These are phyloP conservation scores for Centropristis striata DNA, from an alignment of 2,113 vertebrate genomes.

Conservation along the genomic window DNA sequence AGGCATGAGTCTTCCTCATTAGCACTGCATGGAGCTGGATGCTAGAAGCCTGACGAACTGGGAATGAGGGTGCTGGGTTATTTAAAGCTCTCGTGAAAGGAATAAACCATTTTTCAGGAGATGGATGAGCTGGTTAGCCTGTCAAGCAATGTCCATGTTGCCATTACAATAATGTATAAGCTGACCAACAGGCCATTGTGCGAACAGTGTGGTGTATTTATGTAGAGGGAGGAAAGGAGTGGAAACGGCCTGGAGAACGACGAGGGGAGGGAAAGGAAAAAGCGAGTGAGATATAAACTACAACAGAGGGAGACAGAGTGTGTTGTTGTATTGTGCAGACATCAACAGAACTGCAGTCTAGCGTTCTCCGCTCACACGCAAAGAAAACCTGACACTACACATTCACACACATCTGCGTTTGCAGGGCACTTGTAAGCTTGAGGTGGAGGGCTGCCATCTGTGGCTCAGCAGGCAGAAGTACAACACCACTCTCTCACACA, in stretches of 20 bases:
- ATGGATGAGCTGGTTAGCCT: background rate
- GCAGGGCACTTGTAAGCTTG: conserved; percentile 46
- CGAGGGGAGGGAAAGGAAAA: background rate
- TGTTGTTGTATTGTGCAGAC: conserved; percentile 60
- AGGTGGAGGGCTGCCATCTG: conserved; percentile 78
- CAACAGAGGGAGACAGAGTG: conserved; percentile 10
- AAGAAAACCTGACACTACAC: conserved; percentile 62
- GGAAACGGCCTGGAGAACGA: background rate
- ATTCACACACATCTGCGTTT: conserved; percentile 48
- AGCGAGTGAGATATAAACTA: background rate
- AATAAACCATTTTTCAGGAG: background rate
- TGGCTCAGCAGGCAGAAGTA: conserved; percentile 72
- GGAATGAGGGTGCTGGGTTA: background rate
- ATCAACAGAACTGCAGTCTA: conserved; percentile 47
- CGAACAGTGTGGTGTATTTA: background rate
- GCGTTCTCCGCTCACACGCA: conserved; percentile 26
- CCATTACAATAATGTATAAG: background rate
- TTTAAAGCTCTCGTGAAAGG: background rate
- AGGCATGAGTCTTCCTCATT: background rate
- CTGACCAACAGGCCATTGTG: background rate
- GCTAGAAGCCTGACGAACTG: background rate
- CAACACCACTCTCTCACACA: conserved; percentile 32
- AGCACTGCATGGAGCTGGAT: background rate
- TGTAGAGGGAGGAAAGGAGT: background rate
- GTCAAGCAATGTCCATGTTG: background rate